Percentiles rank a stretch among this genome's conserved stretches.
Conservation (phyloP, 1,140 invertebrate genomes). For the Lasioglossum albipes region DNA sequence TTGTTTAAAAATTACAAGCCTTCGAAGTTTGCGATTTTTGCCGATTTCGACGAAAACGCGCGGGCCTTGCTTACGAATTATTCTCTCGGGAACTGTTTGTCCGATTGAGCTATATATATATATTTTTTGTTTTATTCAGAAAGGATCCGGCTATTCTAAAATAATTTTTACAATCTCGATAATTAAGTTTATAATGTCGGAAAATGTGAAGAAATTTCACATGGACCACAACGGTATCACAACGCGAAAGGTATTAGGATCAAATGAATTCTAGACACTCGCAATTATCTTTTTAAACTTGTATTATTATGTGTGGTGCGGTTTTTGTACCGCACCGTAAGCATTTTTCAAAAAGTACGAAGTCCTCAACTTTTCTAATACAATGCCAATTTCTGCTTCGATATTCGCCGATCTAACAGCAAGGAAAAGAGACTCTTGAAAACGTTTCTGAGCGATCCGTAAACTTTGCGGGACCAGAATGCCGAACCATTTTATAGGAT, state of each 20-base stretch:
- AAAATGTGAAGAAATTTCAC: too few species aligned
- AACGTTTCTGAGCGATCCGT: constrained; percentile 84
- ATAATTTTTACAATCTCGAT: too few species aligned
- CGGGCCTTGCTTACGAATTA: too few species aligned
- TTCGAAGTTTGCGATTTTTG: too few species aligned
- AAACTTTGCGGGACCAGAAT: constrained; percentile 86
- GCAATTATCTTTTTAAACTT: constrained; percentile 10
- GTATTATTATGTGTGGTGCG: constrained; percentile 6
- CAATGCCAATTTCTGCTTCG: constrained; percentile 79
- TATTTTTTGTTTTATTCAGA: too few species aligned
- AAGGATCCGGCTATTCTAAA: too few species aligned
- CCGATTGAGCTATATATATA: too few species aligned
- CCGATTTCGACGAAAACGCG: too few species aligned
- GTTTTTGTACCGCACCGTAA: constrained; percentile 1
- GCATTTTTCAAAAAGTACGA: constrained; percentile 58
- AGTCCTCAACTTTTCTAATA: constrained; percentile 58
- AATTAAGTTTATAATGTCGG: too few species aligned
- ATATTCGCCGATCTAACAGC: constrained; percentile 84
- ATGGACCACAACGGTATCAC: too few species aligned
- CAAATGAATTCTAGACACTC: not conserved
- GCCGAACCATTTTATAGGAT: constrained; percentile 89
- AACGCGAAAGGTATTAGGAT: not conserved
- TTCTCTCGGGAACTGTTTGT: too few species aligned
- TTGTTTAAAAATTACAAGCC: too few species aligned
- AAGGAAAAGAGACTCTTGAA: constrained; percentile 83